Evolutionary conservation across 2,797 vertebrate species (phyloP).

Genomic region (Darevskia mixta): DNA sequence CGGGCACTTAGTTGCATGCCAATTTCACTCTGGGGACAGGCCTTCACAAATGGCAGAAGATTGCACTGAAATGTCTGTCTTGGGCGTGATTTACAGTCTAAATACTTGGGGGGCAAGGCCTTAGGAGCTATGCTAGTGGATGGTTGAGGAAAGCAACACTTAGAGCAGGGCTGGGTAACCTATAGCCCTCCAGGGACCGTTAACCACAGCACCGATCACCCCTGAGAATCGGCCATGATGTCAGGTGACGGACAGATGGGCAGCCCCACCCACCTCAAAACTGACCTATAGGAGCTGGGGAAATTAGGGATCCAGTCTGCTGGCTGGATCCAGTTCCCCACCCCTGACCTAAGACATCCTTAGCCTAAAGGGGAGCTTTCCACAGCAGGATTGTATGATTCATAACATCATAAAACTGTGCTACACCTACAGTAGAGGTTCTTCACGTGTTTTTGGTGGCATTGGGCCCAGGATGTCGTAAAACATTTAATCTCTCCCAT

Average conservation of each 20-base stretch:
- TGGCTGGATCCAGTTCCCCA: neutral
- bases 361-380: neutral
- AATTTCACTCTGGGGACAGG: conserved; percentile 12
- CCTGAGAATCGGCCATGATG: neutral
- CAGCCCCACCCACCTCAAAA: no score
- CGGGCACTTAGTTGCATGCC: conserved; percentile 14
- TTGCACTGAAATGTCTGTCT: neutral
- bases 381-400: neutral
- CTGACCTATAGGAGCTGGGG: no score
- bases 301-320: neutral
- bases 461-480: conserved; percentile 4
- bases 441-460: neutral
- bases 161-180: neutral
- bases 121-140: neutral
- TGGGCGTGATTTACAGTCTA: neutral
- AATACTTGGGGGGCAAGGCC: neutral
- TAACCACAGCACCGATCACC: neutral
- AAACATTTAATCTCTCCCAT: conserved; percentile 37
- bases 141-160: neutral
- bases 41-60: neutral
- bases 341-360: neutral
- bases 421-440: neutral
- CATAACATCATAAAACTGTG: neutral
- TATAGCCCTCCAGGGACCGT: neutral
- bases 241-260: no score